Percentiles rank a stretch among this genome's conserved stretches.
Evolutionary conservation across 1,140 invertebrate species (phyloP).

Genomic region (Platyscapa corneri): DNA sequence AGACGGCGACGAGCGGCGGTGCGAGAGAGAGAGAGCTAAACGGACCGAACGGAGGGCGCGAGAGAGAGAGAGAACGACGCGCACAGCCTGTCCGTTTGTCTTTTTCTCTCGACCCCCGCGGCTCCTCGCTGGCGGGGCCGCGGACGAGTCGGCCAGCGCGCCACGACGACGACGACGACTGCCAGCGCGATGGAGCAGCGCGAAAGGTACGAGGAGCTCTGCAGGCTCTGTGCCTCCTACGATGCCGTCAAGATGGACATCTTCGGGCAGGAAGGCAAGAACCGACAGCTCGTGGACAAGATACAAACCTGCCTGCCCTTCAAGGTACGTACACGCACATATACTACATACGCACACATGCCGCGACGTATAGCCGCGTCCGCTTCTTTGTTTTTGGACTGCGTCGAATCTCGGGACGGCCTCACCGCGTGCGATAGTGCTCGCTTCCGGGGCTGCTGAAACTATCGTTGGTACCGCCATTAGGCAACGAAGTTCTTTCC

Average conservation of each 20-base stretch:
- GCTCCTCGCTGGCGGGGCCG: slow-evolving; percentile 18
- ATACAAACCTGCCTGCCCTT: slow-evolving; percentile 74
- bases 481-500: too few species aligned
- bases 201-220: slow-evolving; percentile 73
- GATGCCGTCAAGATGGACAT: slow-evolving; percentile 75
- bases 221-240: slow-evolving; percentile 74
- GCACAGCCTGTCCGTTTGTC: not conserved
- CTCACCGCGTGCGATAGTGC: not conserved
- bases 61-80: not conserved
- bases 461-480: too few species aligned
- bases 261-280: slow-evolving; percentile 73
- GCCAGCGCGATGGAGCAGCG: slow-evolving; percentile 61
- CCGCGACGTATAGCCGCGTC: not conserved
- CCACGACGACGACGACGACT: slow-evolving; percentile 10
- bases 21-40: not conserved
- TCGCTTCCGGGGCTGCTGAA: not conserved
- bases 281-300: slow-evolving; percentile 74
- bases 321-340: slow-evolving; percentile 63
- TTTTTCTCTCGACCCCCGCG: slow-evolving; percentile 1
- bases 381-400: not conserved
- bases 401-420: not conserved
- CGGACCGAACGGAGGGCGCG: too few species aligned
- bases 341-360: too few species aligned
- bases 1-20: not conserved
- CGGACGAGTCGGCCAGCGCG: slow-evolving; percentile 28